These are phyloP conservation scores for Lepus americanus DNA, from an alignment of 2,113 vertebrate species.

Conservation along the genomic window DNA sequence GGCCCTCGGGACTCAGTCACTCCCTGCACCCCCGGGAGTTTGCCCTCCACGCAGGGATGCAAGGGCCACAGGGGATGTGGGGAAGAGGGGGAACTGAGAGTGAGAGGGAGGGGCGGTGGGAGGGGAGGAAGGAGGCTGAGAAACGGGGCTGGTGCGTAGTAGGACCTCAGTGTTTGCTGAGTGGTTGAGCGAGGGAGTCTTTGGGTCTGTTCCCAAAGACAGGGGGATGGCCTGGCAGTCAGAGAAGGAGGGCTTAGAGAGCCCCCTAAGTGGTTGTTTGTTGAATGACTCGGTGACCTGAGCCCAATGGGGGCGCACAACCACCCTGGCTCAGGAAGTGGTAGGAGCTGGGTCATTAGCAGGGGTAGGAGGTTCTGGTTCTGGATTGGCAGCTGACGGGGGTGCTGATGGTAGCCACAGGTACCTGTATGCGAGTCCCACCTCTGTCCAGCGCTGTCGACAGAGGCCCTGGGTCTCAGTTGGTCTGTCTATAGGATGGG, in stretches of 20 bases:
- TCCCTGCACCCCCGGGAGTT: background rate
- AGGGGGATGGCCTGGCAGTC: background rate
- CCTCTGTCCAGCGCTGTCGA: background rate
- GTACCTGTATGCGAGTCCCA: rapidly evolving
- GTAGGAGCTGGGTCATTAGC: background rate
- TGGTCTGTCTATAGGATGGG: background rate
- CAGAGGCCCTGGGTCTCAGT: background rate
- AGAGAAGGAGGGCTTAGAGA: background rate
- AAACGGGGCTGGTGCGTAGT: background rate
- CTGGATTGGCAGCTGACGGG: background rate
- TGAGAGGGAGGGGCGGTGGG: background rate
- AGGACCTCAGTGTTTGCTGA: background rate
- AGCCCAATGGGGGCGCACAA: rapidly evolving
- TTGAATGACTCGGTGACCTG: constrained; percentile 46
- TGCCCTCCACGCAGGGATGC: background rate
- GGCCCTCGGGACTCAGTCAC: background rate
- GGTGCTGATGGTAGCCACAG: background rate
- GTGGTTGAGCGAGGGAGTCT: background rate
- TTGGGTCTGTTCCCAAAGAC: background rate
- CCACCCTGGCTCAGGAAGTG: background rate
- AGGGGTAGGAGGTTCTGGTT: background rate
- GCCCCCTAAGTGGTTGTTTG: background rate
- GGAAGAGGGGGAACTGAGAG: background rate
- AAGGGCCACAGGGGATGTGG: background rate
- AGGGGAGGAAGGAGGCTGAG: background rate